Percentiles rank a stretch among this genome's conserved stretches.
Evolutionary conservation across 1,140 invertebrate genomes (phyloP).

Genomic region (Ceratoteleas bidentatus): DNA sequence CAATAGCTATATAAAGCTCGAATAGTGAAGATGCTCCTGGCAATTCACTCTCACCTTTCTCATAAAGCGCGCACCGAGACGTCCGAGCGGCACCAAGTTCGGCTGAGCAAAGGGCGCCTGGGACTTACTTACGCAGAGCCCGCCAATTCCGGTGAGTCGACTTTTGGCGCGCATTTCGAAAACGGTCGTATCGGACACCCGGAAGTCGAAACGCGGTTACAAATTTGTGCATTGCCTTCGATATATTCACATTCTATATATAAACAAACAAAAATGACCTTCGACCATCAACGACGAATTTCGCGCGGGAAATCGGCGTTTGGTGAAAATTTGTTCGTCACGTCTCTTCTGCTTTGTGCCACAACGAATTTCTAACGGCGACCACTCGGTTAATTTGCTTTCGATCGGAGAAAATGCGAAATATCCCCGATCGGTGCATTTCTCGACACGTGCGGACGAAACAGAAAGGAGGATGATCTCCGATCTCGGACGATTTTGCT

Average conservation of each 20-base stretch:
- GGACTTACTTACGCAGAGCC: constrained; percentile 46
- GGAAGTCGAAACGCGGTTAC: too few relatives aligned
- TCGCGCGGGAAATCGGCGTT: background rate
- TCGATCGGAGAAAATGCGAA: constrained; percentile 49
- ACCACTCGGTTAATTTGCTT: constrained; percentile 32
- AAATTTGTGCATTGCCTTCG: too few relatives aligned
- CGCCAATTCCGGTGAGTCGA: constrained; percentile 53
- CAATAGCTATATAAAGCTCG: constrained; percentile 82
- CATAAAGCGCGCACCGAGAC: constrained; percentile 59
- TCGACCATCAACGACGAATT: background rate
- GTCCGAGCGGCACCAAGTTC: constrained; percentile 57
- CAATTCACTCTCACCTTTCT: constrained; percentile 78
- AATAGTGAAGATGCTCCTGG: constrained; percentile 81
- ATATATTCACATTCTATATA: too few relatives aligned
- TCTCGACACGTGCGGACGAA: constrained; percentile 29
- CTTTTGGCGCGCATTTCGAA: background rate
- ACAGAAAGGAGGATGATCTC: constrained; percentile 54
- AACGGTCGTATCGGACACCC: too few relatives aligned
- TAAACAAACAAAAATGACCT: too few relatives aligned
- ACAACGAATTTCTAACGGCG: constrained; percentile 13
- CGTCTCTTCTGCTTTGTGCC: background rate
- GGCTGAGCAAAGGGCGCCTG: constrained; percentile 52
- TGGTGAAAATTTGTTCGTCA: background rate
- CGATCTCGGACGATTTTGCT: constrained; percentile 48
- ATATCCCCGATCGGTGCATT: constrained; percentile 22